phyloP scores from a whole-genome alignment of 2,797 vertebrate genomes.

The Vultur gryphus region DNA sequence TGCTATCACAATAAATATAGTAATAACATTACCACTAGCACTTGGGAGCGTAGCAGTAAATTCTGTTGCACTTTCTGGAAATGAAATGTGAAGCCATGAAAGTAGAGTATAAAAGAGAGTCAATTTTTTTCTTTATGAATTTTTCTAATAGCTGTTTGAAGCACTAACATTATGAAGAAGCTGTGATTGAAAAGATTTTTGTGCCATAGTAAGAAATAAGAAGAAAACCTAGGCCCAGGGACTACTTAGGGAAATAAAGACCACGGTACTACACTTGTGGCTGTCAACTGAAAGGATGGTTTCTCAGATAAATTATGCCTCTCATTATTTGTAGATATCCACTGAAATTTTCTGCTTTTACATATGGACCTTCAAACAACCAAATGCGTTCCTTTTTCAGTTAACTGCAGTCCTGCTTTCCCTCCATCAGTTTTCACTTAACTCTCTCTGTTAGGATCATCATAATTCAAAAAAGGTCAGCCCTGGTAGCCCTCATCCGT shows the following conservation, averaged over 20 bases:
- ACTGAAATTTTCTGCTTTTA: slow-evolving; percentile 33
- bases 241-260: background rate
- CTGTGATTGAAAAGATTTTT: background rate
- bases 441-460: slow-evolving; percentile 17
- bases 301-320: background rate
- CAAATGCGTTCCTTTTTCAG: background rate
- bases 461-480: slow-evolving; percentile 51
- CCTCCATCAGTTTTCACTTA: slow-evolving; percentile 61
- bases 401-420: slow-evolving; percentile 38
- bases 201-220: background rate
- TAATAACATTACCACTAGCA: background rate
- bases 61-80: background rate
- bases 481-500: slow-evolving; percentile 16
- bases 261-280: background rate
- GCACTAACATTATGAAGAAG: background rate
- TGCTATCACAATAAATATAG: background rate
- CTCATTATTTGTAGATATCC: slow-evolving; percentile 13
- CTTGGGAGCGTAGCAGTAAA: background rate
- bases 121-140: background rate
- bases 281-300: background rate
- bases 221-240: background rate
- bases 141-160: background rate
- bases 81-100: background rate
- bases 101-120: background rate
- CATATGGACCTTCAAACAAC: slow-evolving; percentile 43